Conservation (phyloP, 1,140 invertebrate genomes). For the Apolygus lucorum region DNA sequence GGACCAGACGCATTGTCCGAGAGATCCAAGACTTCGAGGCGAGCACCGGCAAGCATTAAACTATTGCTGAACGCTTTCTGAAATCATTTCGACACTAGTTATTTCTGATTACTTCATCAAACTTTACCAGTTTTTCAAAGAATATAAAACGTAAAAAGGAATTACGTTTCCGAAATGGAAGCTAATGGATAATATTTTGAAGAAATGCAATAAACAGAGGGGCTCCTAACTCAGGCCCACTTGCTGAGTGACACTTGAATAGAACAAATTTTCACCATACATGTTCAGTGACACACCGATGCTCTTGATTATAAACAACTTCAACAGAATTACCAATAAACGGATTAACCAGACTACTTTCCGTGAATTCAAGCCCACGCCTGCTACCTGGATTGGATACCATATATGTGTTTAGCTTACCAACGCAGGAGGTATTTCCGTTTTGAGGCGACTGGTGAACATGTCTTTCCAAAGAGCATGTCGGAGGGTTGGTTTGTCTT, state of each 20-base stretch:
- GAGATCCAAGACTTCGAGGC: slow-evolving; percentile 78
- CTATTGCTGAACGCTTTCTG: slow-evolving; percentile 70
- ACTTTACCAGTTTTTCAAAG: neutral
- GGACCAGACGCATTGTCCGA: slow-evolving; percentile 99
- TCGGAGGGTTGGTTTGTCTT: slow-evolving; percentile 65
- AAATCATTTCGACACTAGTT: slow-evolving; percentile 30
- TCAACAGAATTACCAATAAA: neutral
- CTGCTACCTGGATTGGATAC: too few relatives aligned
- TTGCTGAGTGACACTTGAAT: too few relatives aligned
- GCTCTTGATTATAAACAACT: too few relatives aligned
- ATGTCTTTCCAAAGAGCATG: slow-evolving; percentile 90
- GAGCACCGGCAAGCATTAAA: slow-evolving; percentile 66
- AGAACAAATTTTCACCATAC: too few relatives aligned
- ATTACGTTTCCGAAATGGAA: neutral
- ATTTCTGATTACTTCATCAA: neutral
- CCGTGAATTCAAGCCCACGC: too few relatives aligned
- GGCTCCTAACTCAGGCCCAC: too few relatives aligned
- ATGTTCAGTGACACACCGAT: too few relatives aligned
- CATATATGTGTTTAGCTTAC: slow-evolving; percentile 47
- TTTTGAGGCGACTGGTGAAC: slow-evolving; percentile 88
- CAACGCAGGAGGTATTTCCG: slow-evolving; percentile 87
- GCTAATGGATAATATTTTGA: too few relatives aligned
- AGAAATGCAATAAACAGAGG: too few relatives aligned
- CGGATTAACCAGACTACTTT: too few relatives aligned
- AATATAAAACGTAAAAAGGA: slow-evolving; percentile 6